Evolutionary conservation across 2,888 invertebrate genomes (phyloP), one percentile per base, ranked within the genome.

Genomic region (Hoplodrina blanda): DNA sequence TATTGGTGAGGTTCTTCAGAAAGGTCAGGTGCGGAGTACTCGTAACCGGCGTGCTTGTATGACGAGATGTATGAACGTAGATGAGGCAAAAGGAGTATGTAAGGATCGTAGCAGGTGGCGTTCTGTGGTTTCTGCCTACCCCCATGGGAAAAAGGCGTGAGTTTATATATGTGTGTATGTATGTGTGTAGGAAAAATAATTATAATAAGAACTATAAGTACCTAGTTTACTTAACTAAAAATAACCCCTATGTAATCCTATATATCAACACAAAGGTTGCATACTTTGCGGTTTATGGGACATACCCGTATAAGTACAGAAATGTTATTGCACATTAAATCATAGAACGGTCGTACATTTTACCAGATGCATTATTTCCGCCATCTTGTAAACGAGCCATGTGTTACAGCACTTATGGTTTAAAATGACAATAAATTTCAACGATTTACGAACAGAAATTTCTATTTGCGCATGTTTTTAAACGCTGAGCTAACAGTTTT

Each of bases 251-350:
- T 33, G 50, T 20, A 78, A 60, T 54, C 46, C 44, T 13, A 41
- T 41, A 71, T 37, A 71, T 59, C 52, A 13, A 62, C 44, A 71
- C n/a, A 60, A 60, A 78, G 73, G 62, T 77, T 77, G 60, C 73
- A 78, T 63, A 66, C 54, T 67, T 66, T 53, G 78, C 73, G 63
- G 82, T 73, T 73, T 67, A 56, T 78, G 15, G 54, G 49, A 66
- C 66, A 82, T 46, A 63, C 54, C 41, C 73, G 41, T 67, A 62
- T 79, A 79, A 59, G 80, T 25, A 62, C n/a, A 59, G 61, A 73
- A 62, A 63, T 79, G 80, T 82, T 78, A 78, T 73, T 82, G 67
- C 63, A 79, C 63, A 82, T 73, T 82, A 79, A 79, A 78, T 78
- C 80, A 79, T 78, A 67, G 62, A 59, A 72, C 20, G 63, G 60